Evolutionary conservation across 2,113 vertebrate species (phyloP).

Genomic region (Notiomystis cincta): DNA sequence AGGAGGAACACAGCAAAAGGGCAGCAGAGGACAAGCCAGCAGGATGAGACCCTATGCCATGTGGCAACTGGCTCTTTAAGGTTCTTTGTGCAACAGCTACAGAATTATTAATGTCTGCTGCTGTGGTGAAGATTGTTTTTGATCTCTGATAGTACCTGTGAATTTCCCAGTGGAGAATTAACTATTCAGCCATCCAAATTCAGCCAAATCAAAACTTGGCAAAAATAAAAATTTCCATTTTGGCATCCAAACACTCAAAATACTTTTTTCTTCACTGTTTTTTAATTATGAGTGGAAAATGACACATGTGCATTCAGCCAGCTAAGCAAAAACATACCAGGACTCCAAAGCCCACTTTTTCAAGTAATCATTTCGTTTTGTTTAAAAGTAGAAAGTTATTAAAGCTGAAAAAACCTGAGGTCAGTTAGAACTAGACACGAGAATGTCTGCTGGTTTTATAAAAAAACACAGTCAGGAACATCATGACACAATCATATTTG

Average conservation of each 20-base stretch:
- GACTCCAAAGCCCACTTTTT: neutral
- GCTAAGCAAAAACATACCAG: neutral
- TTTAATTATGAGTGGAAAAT: neutral
- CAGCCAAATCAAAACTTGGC: neutral
- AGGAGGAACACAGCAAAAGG: neutral
- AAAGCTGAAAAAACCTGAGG: neutral
- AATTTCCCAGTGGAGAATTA: neutral
- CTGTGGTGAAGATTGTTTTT: neutral
- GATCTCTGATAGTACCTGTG: neutral
- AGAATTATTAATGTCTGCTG: neutral
- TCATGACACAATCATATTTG: neutral
- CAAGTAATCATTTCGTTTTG: neutral
- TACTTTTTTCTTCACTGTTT: neutral
- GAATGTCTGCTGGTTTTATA: neutral
- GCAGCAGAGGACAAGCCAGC: neutral
- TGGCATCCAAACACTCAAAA: neutral
- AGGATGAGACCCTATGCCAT: neutral
- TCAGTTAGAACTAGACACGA: neutral
- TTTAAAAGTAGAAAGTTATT: neutral
- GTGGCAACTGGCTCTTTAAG: neutral
- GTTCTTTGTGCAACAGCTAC: neutral
- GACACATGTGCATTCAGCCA: neutral
- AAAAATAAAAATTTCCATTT: neutral
- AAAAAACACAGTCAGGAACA: neutral
- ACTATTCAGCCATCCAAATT: neutral